Evolutionary conservation across 2,888 invertebrate genomes (phyloP).

Genomic region (Chymomyza procnemis): DNA sequence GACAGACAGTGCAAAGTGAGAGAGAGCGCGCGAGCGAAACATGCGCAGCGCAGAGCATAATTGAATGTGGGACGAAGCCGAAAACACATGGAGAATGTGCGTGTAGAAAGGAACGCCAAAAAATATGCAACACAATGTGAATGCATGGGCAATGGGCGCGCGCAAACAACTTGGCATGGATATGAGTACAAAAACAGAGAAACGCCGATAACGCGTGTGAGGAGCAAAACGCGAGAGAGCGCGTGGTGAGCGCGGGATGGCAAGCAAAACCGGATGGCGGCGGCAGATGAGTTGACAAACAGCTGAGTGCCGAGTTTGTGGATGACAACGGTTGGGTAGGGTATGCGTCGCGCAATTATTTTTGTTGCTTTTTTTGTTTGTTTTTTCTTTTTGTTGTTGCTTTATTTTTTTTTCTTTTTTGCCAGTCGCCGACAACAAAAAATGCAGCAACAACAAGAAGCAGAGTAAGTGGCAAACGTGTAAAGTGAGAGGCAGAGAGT

Average conservation of each 20-base stretch:
- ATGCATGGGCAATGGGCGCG: slow-evolving; percentile 41
- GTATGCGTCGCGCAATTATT: slow-evolving; percentile 56
- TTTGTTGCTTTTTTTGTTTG: slow-evolving; percentile 62
- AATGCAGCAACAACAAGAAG: slow-evolving; percentile 41
- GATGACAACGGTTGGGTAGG: slow-evolving; percentile 46
- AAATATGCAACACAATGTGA: slow-evolving; percentile 71
- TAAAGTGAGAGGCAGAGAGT: slow-evolving; percentile 8
- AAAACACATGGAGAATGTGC: slow-evolving; percentile 62
- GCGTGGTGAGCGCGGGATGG: slow-evolving; percentile 29
- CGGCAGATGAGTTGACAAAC: slow-evolving; percentile 73
- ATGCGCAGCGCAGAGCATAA: slow-evolving; percentile 12
- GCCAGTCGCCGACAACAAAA: slow-evolving; percentile 42
- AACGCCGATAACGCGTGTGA: slow-evolving; percentile 74
- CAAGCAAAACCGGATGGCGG: slow-evolving; percentile 55
- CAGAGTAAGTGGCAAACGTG: slow-evolving; percentile 24
- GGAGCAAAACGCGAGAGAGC: slow-evolving; percentile 46
- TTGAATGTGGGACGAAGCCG: slow-evolving; percentile 66
- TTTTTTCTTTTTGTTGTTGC: slow-evolving; percentile 57
- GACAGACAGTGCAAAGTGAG: background rate
- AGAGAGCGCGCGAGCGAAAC: slow-evolving; percentile 7
- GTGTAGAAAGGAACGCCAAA: slow-evolving; percentile 68
- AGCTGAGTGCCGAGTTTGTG: slow-evolving; percentile 69
- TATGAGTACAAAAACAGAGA: slow-evolving; percentile 77
- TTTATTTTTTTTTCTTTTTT: slow-evolving; percentile 3
- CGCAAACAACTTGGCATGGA: slow-evolving; percentile 35